Conservation (phyloP, 2,888 invertebrate species). For the Diploptera punctata region DNA sequence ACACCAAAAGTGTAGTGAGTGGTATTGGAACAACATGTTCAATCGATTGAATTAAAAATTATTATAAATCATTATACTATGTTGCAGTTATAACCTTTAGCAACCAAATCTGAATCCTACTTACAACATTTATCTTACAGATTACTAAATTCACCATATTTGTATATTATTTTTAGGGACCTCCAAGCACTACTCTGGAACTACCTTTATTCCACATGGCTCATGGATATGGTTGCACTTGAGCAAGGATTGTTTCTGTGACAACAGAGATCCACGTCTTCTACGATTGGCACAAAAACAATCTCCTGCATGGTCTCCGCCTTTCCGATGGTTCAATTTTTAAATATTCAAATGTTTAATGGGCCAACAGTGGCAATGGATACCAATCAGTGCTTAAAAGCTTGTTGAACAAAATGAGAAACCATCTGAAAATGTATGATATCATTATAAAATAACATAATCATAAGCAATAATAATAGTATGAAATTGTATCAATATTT, state of each 20-base stretch:
- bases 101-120: no score
- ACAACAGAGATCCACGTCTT: not conserved
- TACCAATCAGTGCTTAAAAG: not conserved
- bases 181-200: not conserved
- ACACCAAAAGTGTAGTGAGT: no score
- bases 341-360: not conserved
- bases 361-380: not conserved
- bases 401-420: not conserved
- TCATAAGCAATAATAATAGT: no score
- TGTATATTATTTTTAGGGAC: no score
- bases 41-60: no score
- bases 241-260: constrained; percentile 9
- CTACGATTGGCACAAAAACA: not conserved
- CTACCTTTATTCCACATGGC: not conserved
- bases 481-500: no score
- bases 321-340: constrained; percentile 12
- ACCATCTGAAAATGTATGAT: not conserved
- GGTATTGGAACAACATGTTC: no score
- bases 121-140: no score
- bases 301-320: not conserved
- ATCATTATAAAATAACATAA: no score
- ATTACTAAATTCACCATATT: no score
- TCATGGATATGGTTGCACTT: constrained; percentile 18
- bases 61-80: no score
- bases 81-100: no score